phyloP scores from a whole-genome alignment of 64 coral and sea anemone genomes.

The Porites lutea region DNA sequence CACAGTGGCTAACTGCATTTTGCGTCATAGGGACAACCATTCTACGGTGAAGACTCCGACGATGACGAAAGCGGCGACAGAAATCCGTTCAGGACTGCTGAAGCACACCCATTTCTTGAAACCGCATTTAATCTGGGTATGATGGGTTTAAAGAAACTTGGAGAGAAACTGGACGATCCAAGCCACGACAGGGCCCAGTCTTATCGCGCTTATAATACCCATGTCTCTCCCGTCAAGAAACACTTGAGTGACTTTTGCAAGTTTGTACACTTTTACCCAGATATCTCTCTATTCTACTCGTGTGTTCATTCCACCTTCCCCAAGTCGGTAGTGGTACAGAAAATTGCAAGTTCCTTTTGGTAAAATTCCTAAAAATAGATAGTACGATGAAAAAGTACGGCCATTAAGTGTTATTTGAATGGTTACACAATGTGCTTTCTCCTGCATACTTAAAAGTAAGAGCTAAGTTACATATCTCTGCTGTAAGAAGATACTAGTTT shows the following conservation, averaged over 20 bases:
- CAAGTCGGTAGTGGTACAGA: too few species aligned
- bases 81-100: constrained; percentile 41
- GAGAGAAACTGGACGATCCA: neutral
- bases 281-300: neutral
- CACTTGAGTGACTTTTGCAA: constrained; percentile 34
- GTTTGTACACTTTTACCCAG: neutral
- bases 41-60: constrained; percentile 11
- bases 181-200: neutral
- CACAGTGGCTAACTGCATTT: too few species aligned
- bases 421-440: too few species aligned
- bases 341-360: too few species aligned
- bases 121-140: constrained; percentile 45
- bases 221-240: neutral
- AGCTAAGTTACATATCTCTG: too few species aligned
- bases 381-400: too few species aligned
- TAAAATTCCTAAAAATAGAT: too few species aligned
- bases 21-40: too few species aligned
- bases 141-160: constrained; percentile 43
- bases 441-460: too few species aligned
- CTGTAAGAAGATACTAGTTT: too few species aligned
- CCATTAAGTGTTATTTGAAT: too few species aligned
- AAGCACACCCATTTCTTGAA: constrained; percentile 51
- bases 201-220: neutral
- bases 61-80: constrained; percentile 3
- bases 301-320: too few species aligned